Evolutionary conservation across 1,140 invertebrate species (phyloP).

Genomic region (Amyelois transitella): DNA sequence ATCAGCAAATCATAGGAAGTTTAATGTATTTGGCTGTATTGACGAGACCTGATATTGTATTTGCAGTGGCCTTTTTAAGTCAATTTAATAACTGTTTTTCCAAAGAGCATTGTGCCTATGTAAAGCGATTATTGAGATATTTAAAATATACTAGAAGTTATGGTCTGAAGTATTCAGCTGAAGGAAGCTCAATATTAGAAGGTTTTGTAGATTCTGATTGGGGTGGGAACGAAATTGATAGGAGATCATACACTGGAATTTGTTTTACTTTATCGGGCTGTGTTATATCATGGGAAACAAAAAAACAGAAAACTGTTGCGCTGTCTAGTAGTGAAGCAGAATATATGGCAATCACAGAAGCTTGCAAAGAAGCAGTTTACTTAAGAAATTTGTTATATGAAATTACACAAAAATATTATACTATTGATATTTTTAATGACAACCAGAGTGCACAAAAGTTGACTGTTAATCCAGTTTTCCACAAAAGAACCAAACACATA

Average conservation of each 20-base stretch:
- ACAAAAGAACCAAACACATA: too few species aligned
- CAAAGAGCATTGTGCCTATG: slow-evolving; percentile 27
- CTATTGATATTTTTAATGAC: too few species aligned
- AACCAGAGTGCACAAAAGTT: too few species aligned
- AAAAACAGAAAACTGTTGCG: slow-evolving; percentile 48
- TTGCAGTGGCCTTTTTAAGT: slow-evolving; percentile 30
- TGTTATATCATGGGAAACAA: slow-evolving; percentile 32
- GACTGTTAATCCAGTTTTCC: too few species aligned
- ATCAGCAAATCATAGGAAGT: too few species aligned
- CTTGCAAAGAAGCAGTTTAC: too few species aligned
- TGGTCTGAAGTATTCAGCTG: slow-evolving; percentile 13
- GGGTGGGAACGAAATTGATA: slow-evolving; percentile 24
- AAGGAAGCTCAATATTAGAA: slow-evolving; percentile 8
- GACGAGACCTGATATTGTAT: too few species aligned
- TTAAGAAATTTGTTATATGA: too few species aligned
- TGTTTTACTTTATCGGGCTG: slow-evolving; percentile 27
- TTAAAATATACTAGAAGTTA: slow-evolving; percentile 35
- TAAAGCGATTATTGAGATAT: slow-evolving; percentile 42
- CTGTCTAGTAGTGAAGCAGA: too few species aligned
- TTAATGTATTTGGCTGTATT: too few species aligned
- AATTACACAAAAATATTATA: too few species aligned
- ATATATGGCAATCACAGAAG: too few species aligned
- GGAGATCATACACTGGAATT: slow-evolving; percentile 51
- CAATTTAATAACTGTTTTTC: slow-evolving; percentile 28
- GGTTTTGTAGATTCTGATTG: slow-evolving; percentile 53